Percentiles rank a stretch among this genome's conserved stretches.
Evolutionary conservation across 2,888 invertebrate genomes (phyloP).

Genomic region (Drosophila mimica): DNA sequence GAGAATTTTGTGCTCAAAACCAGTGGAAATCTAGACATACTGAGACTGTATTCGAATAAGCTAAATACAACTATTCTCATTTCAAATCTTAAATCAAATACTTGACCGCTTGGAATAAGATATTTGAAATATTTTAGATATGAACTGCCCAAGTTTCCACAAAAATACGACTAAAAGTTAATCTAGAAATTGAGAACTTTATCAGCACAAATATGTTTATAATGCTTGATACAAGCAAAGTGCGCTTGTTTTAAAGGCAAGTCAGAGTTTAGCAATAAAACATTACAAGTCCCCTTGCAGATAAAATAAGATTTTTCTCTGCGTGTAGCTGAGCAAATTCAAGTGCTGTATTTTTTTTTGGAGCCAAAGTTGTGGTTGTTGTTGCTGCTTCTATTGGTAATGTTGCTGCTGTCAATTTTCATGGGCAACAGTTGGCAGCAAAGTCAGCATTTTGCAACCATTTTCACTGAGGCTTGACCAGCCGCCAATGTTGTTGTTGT

Average conservation of each 20-base stretch:
- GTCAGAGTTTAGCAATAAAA: not conserved
- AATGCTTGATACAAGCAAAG: not conserved
- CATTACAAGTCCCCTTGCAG: not conserved
- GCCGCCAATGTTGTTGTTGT: conserved; percentile 38
- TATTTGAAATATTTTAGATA: not conserved
- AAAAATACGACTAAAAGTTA: too few species aligned
- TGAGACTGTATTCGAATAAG: not conserved
- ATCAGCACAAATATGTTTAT: not conserved
- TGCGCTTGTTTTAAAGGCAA: not conserved
- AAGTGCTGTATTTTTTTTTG: not conserved
- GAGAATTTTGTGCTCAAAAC: not conserved
- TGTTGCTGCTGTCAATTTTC: conserved; percentile 31
- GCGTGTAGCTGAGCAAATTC: not conserved
- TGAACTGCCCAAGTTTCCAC: not conserved
- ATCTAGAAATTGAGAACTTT: not conserved
- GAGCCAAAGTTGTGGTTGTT: not conserved
- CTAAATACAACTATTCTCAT: not conserved
- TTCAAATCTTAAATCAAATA: not conserved
- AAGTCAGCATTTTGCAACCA: conserved; percentile 42
- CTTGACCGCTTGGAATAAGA: not conserved
- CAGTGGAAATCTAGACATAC: not conserved
- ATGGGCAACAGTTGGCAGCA: conserved; percentile 48
- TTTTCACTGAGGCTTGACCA: conserved; percentile 58
- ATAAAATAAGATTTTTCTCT: not conserved
- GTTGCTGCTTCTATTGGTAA: not conserved